Percentiles rank a stretch among this genome's conserved stretches.
phyloP scores from a whole-genome alignment of 2,797 vertebrate genomes.

The Margarornis squamiger region DNA sequence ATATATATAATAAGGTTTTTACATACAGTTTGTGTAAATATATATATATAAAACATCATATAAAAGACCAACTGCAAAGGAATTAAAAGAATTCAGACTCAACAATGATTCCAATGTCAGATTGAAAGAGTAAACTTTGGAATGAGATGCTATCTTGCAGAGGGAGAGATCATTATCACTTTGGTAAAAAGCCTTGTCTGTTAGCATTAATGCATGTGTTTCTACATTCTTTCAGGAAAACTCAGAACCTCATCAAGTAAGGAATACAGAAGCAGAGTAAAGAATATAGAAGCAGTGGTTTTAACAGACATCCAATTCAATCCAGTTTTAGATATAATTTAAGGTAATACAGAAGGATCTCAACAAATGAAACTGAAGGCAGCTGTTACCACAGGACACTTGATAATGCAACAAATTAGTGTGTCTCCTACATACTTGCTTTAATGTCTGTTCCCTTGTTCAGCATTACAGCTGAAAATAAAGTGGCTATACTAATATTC shows the following conservation, averaged over 20 bases:
- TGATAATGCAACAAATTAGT: not conserved
- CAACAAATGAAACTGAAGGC: not conserved
- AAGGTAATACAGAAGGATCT: not conserved
- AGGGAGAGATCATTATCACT: slow-evolving; percentile 47
- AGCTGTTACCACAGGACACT: not conserved
- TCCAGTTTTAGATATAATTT: not conserved
- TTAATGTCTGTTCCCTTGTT: not conserved
- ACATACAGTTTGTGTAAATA: not conserved
- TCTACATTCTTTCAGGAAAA: slow-evolving; percentile 23
- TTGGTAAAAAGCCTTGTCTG: slow-evolving; percentile 51
- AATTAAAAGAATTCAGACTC: slow-evolving; percentile 66
- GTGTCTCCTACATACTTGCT: not conserved
- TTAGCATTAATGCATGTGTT: slow-evolving; percentile 3
- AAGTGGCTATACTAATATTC: not conserved
- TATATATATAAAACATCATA: not conserved
- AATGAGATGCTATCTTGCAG: slow-evolving; percentile 47
- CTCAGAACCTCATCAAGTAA: not conserved
- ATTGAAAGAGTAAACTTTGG: slow-evolving; percentile 57
- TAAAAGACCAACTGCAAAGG: slow-evolving; percentile 19
- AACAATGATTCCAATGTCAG: slow-evolving; percentile 59
- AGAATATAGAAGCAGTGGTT: not conserved
- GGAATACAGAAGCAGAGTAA: not conserved
- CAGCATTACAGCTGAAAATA: not conserved
- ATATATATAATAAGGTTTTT: not conserved
- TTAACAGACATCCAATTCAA: slow-evolving; percentile 1